Conservation (phyloP, 2,113 vertebrate genomes). For the Rhinichthys klamathensis region DNA sequence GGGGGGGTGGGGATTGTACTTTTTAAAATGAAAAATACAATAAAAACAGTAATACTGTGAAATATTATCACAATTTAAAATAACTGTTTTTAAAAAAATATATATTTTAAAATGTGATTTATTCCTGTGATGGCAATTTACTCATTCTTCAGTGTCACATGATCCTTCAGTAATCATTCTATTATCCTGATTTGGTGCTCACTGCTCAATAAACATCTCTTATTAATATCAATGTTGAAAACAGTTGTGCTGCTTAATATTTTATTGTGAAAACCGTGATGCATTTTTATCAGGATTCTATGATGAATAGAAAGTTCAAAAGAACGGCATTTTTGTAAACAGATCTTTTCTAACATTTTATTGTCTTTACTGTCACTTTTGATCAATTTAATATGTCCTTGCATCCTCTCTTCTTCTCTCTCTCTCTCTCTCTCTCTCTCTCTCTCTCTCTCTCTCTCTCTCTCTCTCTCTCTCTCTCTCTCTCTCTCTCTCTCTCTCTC, state of each 20-base stretch:
- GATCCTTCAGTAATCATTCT: not conserved
- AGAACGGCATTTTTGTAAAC: not conserved
- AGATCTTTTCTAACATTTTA: not conserved
- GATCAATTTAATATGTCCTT: too few relatives aligned
- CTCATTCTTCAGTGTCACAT: not conserved
- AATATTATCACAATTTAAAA: not conserved
- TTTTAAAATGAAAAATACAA: too few relatives aligned
- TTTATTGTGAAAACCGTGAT: too few relatives aligned
- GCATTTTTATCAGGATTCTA: not conserved
- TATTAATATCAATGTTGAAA: not conserved
- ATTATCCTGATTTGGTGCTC: not conserved
- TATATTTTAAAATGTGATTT: not conserved
- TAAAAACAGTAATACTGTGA: not conserved
- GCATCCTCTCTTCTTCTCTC: too few relatives aligned
- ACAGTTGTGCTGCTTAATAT: too few relatives aligned
- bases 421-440: too few relatives aligned
- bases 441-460: too few relatives aligned
- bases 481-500: too few relatives aligned
- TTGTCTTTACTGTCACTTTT: not conserved
- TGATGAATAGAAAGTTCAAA: not conserved
- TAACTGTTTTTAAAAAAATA: not conserved
- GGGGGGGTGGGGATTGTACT: too few relatives aligned
- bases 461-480: too few relatives aligned
- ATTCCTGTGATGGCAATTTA: not conserved
- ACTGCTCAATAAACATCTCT: not conserved